Percentiles rank a stretch among this genome's conserved stretches.
phyloP scores from a whole-genome alignment of 2,113 vertebrate species.

The Vimba vimba region DNA sequence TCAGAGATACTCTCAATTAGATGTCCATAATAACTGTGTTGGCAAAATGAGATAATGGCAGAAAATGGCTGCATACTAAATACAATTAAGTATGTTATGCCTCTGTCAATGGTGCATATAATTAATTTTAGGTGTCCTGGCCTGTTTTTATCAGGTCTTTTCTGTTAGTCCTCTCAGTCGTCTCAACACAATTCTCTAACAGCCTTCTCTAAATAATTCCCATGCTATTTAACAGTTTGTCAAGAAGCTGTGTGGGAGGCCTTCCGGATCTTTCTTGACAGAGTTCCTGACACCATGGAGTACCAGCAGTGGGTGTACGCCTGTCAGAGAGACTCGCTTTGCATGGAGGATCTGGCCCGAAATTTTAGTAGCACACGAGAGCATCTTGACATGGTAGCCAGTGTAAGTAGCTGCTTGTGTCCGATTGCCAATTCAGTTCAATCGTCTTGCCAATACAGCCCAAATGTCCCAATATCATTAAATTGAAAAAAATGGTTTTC shows the following conservation, averaged over 20 bases:
- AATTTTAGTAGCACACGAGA: constrained; percentile 93
- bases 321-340: constrained; percentile 89
- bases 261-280: constrained; percentile 91
- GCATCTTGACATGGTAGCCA: constrained; percentile 85
- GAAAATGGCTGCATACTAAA: constrained; percentile 9
- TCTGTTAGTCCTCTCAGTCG: neutral
- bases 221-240: constrained; percentile 80
- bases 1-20: constrained; percentile 20
- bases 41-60: constrained; percentile 1
- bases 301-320: constrained; percentile 87
- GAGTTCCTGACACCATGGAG: constrained; percentile 88
- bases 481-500: neutral
- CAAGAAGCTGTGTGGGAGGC: constrained; percentile 97
- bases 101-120: constrained; percentile 1
- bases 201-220: constrained; percentile 4
- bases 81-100: constrained; percentile 3
- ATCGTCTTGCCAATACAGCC: neutral
- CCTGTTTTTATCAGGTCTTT: neutral
- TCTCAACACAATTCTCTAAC: neutral
- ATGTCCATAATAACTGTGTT: neutral
- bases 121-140: neutral
- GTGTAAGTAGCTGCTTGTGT: constrained; percentile 71
- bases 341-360: constrained; percentile 88
- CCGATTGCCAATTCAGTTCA: neutral
- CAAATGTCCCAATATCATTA: neutral